Percentiles rank a stretch among this genome's conserved stretches.
Evolutionary conservation across 2,888 invertebrate species (phyloP).

Genomic region (Dascillus cervinus): DNA sequence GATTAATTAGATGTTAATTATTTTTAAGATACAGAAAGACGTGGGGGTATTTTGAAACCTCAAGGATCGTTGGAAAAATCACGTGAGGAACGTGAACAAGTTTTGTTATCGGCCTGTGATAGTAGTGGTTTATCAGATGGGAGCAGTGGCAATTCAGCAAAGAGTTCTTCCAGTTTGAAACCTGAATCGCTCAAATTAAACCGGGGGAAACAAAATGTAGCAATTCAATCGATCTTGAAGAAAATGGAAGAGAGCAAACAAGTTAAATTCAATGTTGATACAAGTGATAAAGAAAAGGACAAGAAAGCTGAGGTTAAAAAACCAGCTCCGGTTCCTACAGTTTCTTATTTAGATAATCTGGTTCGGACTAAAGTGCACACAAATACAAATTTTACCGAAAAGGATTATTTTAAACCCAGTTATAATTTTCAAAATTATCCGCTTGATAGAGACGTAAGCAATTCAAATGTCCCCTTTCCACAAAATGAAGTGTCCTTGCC

Average conservation of each 20-base stretch:
- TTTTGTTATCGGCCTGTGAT: slow-evolving; percentile 20
- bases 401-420: too few species aligned
- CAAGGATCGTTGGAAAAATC: slow-evolving; percentile 63
- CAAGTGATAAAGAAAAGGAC: slow-evolving; percentile 26
- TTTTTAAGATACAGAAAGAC: slow-evolving; percentile 26
- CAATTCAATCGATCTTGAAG: slow-evolving; percentile 68
- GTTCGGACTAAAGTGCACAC: too few species aligned
- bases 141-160: slow-evolving; percentile 7
- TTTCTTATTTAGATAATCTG: too few species aligned
- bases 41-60: slow-evolving; percentile 59
- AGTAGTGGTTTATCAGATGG: slow-evolving; percentile 2
- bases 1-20: not conserved
- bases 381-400: too few species aligned
- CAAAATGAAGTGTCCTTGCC: too few species aligned
- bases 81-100: slow-evolving; percentile 52
- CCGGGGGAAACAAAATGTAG: slow-evolving; percentile 66
- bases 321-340: too few species aligned
- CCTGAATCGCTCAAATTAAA: slow-evolving; percentile 29
- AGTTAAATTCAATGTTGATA: slow-evolving; percentile 39
- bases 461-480: too few species aligned
- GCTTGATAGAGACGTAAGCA: too few species aligned
- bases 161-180: slow-evolving; percentile 9
- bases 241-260: slow-evolving; percentile 66
- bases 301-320: too few species aligned
- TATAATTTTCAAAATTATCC: too few species aligned